These are phyloP conservation scores for Apostichopus californicus DNA, from an alignment of 35 echinoderm and acorn worm species.

Conservation along the genomic window DNA sequence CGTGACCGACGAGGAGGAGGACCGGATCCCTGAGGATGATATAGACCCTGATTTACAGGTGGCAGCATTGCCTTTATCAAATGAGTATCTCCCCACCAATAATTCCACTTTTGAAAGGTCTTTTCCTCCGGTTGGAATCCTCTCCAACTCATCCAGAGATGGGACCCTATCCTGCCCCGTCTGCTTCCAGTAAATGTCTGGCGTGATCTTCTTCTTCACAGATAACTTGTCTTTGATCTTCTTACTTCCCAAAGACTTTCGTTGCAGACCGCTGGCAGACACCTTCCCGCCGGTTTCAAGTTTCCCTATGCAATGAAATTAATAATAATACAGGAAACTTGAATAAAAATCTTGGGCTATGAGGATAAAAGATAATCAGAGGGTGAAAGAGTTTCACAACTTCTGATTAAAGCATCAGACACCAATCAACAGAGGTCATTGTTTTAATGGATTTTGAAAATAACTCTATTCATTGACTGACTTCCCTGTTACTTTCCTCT, in stretches of 20 bases:
- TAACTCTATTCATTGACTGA: neutral
- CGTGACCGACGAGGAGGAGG: neutral
- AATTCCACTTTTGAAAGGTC: slow-evolving; percentile 24
- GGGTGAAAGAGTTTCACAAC: neutral
- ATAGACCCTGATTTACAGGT: neutral
- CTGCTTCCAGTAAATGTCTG: slow-evolving; percentile 51
- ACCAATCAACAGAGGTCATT: neutral
- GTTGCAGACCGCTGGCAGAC: neutral
- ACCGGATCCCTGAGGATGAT: neutral
- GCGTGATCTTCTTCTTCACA: slow-evolving; percentile 42
- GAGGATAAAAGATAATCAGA: neutral
- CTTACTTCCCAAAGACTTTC: slow-evolving; percentile 1
- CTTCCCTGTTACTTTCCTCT: neutral
- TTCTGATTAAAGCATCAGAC: neutral
- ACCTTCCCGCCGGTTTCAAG: slow-evolving; percentile 26
- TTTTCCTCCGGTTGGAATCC: slow-evolving; percentile 5
- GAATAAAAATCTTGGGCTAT: neutral
- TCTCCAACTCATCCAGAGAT: slow-evolving; percentile 36
- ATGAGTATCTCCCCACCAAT: neutral
- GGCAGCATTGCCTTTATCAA: neutral
- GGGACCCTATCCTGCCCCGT: slow-evolving; percentile 42
- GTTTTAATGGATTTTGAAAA: neutral
- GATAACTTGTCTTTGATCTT: slow-evolving; percentile 38
- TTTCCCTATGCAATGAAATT: neutral
- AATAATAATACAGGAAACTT: neutral